Conservation (phyloP, 2,888 invertebrate genomes). For the Deilephila porcellus region DNA sequence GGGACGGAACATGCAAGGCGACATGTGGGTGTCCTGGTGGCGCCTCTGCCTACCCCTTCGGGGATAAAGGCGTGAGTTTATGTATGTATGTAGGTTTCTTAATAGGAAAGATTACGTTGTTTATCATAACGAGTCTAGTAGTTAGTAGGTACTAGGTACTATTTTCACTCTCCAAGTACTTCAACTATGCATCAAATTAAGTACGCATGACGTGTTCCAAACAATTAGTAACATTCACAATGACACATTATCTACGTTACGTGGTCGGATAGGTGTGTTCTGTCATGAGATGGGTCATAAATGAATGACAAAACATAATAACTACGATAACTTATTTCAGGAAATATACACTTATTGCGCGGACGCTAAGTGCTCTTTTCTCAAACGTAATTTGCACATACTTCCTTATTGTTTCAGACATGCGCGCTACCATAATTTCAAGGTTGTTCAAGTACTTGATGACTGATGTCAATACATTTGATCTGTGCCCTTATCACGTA, state of each 20-base stretch:
- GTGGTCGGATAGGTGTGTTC: not conserved
- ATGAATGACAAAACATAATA: not conserved
- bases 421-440: not conserved
- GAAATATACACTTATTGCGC: not conserved
- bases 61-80: too few species aligned
- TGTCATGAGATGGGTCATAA: not conserved
- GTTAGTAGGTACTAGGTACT: too few species aligned
- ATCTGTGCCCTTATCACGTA: not conserved
- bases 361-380: not conserved
- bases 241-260: constrained; percentile 5
- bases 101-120: too few species aligned
- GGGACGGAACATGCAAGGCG: too few species aligned
- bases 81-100: too few species aligned
- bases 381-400: not conserved
- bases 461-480: not conserved
- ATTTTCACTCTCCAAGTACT: not conserved
- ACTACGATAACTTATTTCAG: not conserved
- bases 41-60: too few species aligned
- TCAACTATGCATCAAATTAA: not conserved
- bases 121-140: too few species aligned
- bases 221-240: constrained; percentile 12
- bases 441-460: constrained; percentile 3
- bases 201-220: not conserved
- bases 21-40: too few species aligned
- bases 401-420: not conserved